These are phyloP conservation scores for Phycodurus eques DNA, from an alignment of 2,113 vertebrate species.

Conservation along the genomic window DNA sequence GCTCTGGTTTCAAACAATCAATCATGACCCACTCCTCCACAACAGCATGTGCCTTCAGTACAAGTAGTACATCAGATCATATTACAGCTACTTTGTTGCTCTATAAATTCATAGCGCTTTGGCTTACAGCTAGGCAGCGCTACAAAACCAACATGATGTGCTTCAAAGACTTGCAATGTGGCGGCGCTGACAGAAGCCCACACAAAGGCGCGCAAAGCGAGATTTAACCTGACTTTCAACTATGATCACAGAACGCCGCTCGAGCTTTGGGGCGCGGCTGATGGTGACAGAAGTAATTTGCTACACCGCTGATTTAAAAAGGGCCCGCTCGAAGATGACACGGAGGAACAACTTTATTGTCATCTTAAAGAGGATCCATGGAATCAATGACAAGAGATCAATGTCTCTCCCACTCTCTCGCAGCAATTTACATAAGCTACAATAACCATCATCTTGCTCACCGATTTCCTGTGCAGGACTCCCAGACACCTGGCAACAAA, in stretches of 20 bases:
- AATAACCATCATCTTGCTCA: slow-evolving; percentile 55
- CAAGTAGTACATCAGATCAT: slow-evolving; percentile 10
- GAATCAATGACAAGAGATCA: slow-evolving; percentile 63
- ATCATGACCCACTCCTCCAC: slow-evolving; percentile 33
- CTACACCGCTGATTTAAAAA: slow-evolving; percentile 48
- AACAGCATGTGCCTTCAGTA: slow-evolving; percentile 28
- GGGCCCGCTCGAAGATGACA: slow-evolving; percentile 53
- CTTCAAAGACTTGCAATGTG: slow-evolving; percentile 24
- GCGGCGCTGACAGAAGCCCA: slow-evolving; percentile 18
- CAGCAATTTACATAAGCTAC: slow-evolving; percentile 58
- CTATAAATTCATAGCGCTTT: slow-evolving; percentile 12
- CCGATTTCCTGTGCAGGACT: slow-evolving; percentile 52
- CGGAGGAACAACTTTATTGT: slow-evolving; percentile 56
- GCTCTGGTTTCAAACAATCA: slow-evolving; percentile 50
- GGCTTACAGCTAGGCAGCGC: slow-evolving; percentile 5
- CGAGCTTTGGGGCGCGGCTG: slow-evolving; percentile 22
- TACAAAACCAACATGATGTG: slow-evolving; percentile 9
- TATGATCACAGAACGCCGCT: slow-evolving; percentile 30
- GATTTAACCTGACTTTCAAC: slow-evolving; percentile 47
- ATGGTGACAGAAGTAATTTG: slow-evolving; percentile 50
- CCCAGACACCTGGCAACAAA: slow-evolving; percentile 51
- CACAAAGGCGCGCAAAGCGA: slow-evolving; percentile 35
- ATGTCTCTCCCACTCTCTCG: slow-evolving; percentile 34
- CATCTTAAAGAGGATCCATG: slow-evolving; percentile 55
- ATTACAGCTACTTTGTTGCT: slow-evolving; percentile 14